These are phyloP conservation scores for Morus bassanus DNA, from an alignment of 2,797 vertebrate species.

Conservation along the genomic window DNA sequence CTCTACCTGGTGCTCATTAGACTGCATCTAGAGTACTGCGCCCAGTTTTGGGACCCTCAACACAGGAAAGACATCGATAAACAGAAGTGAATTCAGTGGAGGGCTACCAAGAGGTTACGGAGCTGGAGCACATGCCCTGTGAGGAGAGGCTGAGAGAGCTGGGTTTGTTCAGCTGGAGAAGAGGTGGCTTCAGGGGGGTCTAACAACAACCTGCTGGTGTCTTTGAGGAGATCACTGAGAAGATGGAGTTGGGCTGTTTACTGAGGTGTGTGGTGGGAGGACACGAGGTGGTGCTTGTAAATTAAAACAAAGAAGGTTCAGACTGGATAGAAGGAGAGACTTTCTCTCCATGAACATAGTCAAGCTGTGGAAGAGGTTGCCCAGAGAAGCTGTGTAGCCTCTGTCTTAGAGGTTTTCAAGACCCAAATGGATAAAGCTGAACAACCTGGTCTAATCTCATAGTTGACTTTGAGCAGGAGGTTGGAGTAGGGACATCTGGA, in stretches of 20 bases:
- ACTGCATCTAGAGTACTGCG: neutral
- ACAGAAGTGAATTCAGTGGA: neutral
- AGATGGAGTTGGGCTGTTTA: neutral
- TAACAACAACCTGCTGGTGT: neutral
- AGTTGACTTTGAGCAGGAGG: neutral
- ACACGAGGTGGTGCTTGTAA: accelerated
- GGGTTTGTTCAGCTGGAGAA: neutral
- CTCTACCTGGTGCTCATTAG: neutral
- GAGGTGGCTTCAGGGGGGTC: neutral
- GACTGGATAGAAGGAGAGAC: neutral
- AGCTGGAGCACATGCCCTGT: neutral
- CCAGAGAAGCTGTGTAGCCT: neutral
- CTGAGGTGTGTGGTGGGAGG: accelerated
- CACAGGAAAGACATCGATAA: neutral
- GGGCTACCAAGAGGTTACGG: neutral
- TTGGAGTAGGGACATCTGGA: neutral
- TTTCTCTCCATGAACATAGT: accelerated
- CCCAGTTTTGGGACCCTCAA: neutral
- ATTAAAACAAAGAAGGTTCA: neutral
- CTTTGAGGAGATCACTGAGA: neutral
- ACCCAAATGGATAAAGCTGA: neutral
- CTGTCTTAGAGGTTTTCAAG: neutral
- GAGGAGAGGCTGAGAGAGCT: neutral
- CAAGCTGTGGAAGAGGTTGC: neutral
- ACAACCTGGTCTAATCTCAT: neutral